These are phyloP conservation scores for Falco concolor DNA, from an alignment of 2,797 vertebrate species.

Conservation along the genomic window DNA sequence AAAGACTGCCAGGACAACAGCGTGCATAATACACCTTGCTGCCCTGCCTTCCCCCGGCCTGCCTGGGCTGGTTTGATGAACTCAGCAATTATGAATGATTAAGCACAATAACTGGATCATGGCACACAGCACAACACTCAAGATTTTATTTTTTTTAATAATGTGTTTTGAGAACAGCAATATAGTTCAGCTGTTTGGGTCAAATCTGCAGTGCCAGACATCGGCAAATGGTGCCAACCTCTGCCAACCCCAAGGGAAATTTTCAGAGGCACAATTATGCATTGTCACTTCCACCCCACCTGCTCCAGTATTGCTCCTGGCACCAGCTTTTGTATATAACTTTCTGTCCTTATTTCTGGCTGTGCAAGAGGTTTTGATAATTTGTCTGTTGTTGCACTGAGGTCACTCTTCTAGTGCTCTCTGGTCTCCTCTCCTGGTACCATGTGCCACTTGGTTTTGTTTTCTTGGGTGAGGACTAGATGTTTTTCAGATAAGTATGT, in stretches of 20 bases:
- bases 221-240: background rate
- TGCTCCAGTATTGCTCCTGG: background rate
- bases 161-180: background rate
- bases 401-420: background rate
- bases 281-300: background rate
- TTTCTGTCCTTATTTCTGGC: background rate
- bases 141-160: background rate
- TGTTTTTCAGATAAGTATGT: background rate
- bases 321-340: background rate
- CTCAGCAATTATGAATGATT: no score
- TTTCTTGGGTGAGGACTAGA: background rate
- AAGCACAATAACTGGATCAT: background rate
- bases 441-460: background rate
- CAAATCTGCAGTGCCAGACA: background rate
- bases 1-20: background rate
- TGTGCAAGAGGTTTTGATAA: background rate
- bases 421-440: background rate
- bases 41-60: background rate
- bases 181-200: background rate
- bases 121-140: background rate
- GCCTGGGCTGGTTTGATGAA: background rate
- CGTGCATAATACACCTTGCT: background rate
- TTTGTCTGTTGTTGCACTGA: background rate
- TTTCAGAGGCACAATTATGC: background rate
- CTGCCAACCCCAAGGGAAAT: background rate